These are phyloP conservation scores for Zelleria hepariella DNA, from an alignment of 2,888 invertebrate genomes.

Conservation along the genomic window DNA sequence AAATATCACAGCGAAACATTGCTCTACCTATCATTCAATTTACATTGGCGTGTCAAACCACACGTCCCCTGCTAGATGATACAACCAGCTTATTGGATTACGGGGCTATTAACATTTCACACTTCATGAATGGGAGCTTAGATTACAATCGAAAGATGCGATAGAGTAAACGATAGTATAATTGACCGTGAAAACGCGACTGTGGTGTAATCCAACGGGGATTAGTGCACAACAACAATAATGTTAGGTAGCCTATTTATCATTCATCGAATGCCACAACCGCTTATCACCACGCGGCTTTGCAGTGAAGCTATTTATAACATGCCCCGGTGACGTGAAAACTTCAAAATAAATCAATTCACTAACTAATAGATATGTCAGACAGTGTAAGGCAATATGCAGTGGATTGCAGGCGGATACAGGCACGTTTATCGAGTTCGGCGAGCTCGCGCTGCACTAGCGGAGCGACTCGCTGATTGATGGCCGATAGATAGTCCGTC, in stretches of 20 bases:
- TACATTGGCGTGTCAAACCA: background rate
- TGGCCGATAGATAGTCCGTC: conserved; percentile 56
- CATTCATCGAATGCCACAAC: background rate
- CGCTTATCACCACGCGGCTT: background rate
- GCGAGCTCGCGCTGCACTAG: conserved; percentile 16
- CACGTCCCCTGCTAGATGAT: background rate
- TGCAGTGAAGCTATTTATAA: background rate
- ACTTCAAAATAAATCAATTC: background rate
- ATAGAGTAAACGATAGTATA: background rate
- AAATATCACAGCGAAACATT: background rate
- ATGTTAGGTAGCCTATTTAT: background rate
- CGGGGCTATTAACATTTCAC: background rate
- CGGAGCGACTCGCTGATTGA: conserved; percentile 47
- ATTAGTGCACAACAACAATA: background rate
- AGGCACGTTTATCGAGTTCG: conserved; percentile 9
- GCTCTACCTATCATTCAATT: background rate
- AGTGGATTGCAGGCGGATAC: background rate
- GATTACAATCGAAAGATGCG: background rate
- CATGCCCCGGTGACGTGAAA: background rate
- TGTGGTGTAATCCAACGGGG: background rate
- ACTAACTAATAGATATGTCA: background rate
- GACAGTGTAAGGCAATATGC: background rate
- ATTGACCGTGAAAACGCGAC: background rate
- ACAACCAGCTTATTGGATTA: background rate
- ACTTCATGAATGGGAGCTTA: background rate